These are phyloP conservation scores for Trachymyrmex septentrionalis DNA, from an alignment of 1,140 invertebrate genomes.

Conservation along the genomic window DNA sequence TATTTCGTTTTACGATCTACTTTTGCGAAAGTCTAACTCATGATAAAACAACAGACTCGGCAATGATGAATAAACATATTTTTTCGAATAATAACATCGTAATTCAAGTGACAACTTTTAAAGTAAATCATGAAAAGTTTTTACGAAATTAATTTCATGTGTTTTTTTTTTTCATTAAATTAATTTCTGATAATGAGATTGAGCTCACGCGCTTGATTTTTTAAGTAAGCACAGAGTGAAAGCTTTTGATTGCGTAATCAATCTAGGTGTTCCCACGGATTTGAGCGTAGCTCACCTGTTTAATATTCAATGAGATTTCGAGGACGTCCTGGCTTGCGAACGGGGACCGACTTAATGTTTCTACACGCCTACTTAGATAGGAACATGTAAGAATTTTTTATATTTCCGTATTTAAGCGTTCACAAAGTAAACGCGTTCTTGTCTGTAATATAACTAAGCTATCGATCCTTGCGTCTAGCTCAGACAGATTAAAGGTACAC, in stretches of 20 bases:
- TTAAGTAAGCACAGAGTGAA: background rate
- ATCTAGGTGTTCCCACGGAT: constrained; percentile 1
- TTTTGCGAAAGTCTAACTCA: background rate
- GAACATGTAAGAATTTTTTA: constrained; percentile 78
- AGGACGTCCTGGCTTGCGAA: constrained; percentile 55
- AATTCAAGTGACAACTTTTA: background rate
- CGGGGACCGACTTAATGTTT: constrained; percentile 75
- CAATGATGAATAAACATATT: constrained; percentile 31
- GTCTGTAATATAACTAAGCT: constrained; percentile 68
- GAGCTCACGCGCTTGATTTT: constrained; percentile 17
- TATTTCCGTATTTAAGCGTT: constrained; percentile 76
- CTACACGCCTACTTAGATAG: constrained; percentile 80
- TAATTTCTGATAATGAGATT: constrained; percentile 53
- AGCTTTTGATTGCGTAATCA: constrained; percentile 9
- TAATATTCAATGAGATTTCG: constrained; percentile 57
- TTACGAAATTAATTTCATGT: constrained; percentile 31
- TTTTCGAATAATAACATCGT: background rate
- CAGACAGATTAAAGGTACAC: constrained; percentile 7
- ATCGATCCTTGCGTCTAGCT: constrained; percentile 66
- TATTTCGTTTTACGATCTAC: background rate
- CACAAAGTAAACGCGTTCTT: constrained; percentile 63
- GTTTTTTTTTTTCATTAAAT: constrained; percentile 18
- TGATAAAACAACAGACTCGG: constrained; percentile 6
- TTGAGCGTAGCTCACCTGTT: background rate
- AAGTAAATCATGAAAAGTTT: background rate